Base-by-base conservation (phyloP, 2,888 invertebrate species). In the Rhabditophanes sp. region DNA sequence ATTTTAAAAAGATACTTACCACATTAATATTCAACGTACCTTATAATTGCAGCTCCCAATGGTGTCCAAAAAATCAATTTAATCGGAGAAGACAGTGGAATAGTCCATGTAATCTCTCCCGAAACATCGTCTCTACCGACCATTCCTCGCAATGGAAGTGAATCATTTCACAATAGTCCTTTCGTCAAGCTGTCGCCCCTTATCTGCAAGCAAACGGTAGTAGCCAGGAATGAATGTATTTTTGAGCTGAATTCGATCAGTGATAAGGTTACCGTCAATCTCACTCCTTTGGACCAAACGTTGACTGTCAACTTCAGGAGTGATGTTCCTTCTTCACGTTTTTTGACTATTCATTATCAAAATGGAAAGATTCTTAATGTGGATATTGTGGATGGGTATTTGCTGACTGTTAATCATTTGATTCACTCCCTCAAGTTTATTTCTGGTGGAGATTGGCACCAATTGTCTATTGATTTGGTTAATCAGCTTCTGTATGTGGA, bases 361-460 rank as follows among this genome's bases (percentile, higher is more conserved):
- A 4, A 28, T 25, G 11, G 27, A 17, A 9, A 30, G 4, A 15
- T 21, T 2, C 27, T 44, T 15, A 24, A 35, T 15, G 34, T 46
- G 8, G 50, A 46, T 17, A 23, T 46, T 7, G 21, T 40, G 14
- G 47, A 46, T 28, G 46, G 50, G 7, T 46, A 46, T 23, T 31
- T 46, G 6, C 18, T 46, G 29, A 19, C 30, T 1, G 42, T 41
- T 9, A 50, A 46, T 22, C 47, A 46, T 28, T 33, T 45, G n/a
- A 32, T 46, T n/a, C 45, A 46, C 11, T 44, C 47, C 12, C 26
- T 47, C 14, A 45, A 44, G 19, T 34, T 50, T 15, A 26, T 48
- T 6, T 27, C 48, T 9, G 52, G 53, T 32, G 48, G 48, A 21
- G 15, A 33, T 11, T 48, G 51, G 52, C 48, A 48, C 34, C 16